These are phyloP conservation scores for Melieria picta DNA, from an alignment of 2,888 invertebrate genomes.

Conservation along the genomic window DNA sequence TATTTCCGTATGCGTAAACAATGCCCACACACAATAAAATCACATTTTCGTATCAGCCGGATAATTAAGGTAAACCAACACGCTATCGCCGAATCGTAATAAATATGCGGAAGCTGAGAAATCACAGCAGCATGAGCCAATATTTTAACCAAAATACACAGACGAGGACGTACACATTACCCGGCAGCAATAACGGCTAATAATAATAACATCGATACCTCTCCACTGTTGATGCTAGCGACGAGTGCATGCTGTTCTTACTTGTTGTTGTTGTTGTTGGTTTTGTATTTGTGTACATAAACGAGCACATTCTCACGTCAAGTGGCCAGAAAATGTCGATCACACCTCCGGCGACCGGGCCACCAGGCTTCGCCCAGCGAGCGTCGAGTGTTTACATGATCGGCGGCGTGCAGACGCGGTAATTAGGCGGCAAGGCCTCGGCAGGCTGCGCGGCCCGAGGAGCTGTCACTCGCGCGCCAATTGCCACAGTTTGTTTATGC, in stretches of 20 bases:
- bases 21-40: conserved; percentile 26
- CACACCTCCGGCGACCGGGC: too few species aligned
- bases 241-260: too few species aligned
- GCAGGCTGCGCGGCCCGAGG: background rate
- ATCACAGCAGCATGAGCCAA: conserved; percentile 16
- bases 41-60: conserved; percentile 14
- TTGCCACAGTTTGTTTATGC: conserved; percentile 36
- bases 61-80: conserved; percentile 32
- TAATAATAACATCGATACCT: conserved; percentile 17
- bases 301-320: too few species aligned
- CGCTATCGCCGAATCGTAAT: conserved; percentile 4
- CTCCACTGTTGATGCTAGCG: too few species aligned
- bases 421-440: conserved; percentile 24
- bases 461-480: background rate
- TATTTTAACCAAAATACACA: conserved; percentile 28
- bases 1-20: conserved; percentile 2
- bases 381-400: too few species aligned
- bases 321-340: too few species aligned
- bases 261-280: too few species aligned
- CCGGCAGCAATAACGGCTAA: conserved; percentile 17
- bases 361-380: too few species aligned
- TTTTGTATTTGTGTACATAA: too few species aligned
- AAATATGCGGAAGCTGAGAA: conserved; percentile 25
- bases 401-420: background rate
- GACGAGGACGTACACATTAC: conserved; percentile 22